Conservation (phyloP, 2,113 vertebrate species). For the Brienomyrus longianalis region DNA sequence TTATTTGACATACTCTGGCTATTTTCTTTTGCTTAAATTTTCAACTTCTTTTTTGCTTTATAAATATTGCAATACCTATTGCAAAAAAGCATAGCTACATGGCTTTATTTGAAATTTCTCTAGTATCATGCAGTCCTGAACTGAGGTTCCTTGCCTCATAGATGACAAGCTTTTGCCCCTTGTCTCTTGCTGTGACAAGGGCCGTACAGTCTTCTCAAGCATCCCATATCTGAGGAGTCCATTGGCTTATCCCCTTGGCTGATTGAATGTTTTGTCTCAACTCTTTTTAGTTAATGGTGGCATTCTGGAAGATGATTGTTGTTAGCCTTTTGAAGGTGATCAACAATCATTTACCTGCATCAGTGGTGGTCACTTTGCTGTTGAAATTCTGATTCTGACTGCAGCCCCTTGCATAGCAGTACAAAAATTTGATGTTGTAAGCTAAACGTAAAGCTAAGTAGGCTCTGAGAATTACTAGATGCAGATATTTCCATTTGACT, state of each 20-base stretch:
- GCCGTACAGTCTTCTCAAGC: not conserved
- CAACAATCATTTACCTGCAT: slow-evolving; percentile 42
- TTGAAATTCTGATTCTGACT: slow-evolving; percentile 34
- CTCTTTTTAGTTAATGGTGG: not conserved
- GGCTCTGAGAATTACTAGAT: not conserved
- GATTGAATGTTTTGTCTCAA: not conserved
- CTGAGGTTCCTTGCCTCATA: not conserved
- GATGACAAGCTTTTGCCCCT: not conserved
- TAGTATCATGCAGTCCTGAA: not conserved
- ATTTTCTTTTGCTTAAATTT: not conserved
- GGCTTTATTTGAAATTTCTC: not conserved
- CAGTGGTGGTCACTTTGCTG: slow-evolving; percentile 34
- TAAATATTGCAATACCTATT: not conserved
- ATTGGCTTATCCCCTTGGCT: not conserved
- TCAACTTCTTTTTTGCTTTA: not conserved
- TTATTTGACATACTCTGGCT: not conserved
- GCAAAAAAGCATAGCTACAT: not conserved
- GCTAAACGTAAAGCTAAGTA: no score
- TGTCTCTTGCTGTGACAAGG: not conserved
- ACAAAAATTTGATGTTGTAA: no score
- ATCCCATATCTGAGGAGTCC: not conserved
- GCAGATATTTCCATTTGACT: not conserved
- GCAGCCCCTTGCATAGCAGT: not conserved
- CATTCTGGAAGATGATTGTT: not conserved
- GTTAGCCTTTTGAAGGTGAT: slow-evolving; percentile 31